Evolutionary conservation across 2,888 invertebrate species (phyloP).

Genomic region (Aleiodes leptofemur): DNA sequence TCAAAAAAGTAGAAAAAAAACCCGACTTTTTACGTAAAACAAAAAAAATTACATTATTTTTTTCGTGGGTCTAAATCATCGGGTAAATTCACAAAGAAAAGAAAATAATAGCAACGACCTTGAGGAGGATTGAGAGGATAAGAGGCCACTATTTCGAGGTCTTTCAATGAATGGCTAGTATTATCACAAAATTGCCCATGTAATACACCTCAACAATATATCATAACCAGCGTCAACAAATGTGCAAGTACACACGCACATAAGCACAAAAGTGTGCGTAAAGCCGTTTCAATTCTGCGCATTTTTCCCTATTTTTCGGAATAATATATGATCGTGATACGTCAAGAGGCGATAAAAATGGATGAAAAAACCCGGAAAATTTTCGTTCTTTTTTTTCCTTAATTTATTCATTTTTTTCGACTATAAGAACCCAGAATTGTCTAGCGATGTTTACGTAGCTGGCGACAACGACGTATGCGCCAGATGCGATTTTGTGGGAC

Average conservation of each 20-base stretch:
- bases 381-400: too few species aligned
- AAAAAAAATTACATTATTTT: not conserved
- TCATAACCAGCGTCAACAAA: constrained; percentile 4
- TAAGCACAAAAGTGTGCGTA: not conserved
- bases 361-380: too few species aligned
- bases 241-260: not conserved
- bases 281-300: not conserved
- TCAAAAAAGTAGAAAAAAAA: too few species aligned
- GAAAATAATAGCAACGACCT: constrained; percentile 3
- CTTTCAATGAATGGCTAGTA: constrained; percentile 20
- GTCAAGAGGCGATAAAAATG: too few species aligned
- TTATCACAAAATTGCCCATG: constrained; percentile 34
- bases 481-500: too few species aligned
- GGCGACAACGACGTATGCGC: too few species aligned
- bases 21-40: too few species aligned
- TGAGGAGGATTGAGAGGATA: constrained; percentile 31
- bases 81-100: constrained; percentile 3
- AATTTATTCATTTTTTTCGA: too few species aligned
- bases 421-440: too few species aligned
- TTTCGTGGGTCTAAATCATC: constrained; percentile 16
- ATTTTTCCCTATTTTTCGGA: not conserved
- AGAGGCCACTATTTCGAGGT: constrained; percentile 7
- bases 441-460: too few species aligned
- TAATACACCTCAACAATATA: constrained; percentile 6
- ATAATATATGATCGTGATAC: too few species aligned